Base-by-base conservation (phyloP, 2,797 vertebrate genomes). In the Ciconia nigra region DNA sequence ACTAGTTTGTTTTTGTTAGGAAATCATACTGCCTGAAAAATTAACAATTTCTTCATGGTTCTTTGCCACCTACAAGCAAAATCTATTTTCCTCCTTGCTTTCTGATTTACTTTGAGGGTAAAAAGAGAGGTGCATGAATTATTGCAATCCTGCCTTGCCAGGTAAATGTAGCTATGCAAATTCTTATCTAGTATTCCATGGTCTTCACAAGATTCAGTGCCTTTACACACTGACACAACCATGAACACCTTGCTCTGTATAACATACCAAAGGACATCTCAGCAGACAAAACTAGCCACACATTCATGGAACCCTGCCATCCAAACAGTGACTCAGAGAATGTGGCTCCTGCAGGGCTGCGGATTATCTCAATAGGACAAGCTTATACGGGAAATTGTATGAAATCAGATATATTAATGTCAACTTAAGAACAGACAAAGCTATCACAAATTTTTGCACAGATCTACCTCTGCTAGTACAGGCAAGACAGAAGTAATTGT, bases 271-370 rank as follows among this genome's bases (percentile, higher is more conserved):
- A 89, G 71, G 90, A 89, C 84, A 46, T 85, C 71, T 91, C 81
- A 33, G 91, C 92, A 91, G 84, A 35, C 63, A 74, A 31, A 80
- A 42, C 0, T 3, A 83, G 84, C 76, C 7, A 9, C 89, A 54
- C 33, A 21, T 31, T 54, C 42, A 19, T 95, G 95, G 96, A 96
- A 85, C 79, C 37, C 79, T 92, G 96, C 94, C 96, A 95, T 81
- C 28, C 22, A 79, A 96, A 89, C 59, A 78, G 92, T 97, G 94
- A 97, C 92, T 97, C 95, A 96, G 91, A 94, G 92, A 97, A 93
- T 61, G 94, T 91, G 95, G 95, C 92, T 97, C 92, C 95, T 93
- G 22, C 92, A 83, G 79, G 94, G 94, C 95, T 97, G 96, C 79
- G 91, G 79, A 94, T 96, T 94, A 95, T 88, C 94, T 93, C 85